Conservation (phyloP, 2,797 vertebrate species). For the Anguilla obscura region DNA sequence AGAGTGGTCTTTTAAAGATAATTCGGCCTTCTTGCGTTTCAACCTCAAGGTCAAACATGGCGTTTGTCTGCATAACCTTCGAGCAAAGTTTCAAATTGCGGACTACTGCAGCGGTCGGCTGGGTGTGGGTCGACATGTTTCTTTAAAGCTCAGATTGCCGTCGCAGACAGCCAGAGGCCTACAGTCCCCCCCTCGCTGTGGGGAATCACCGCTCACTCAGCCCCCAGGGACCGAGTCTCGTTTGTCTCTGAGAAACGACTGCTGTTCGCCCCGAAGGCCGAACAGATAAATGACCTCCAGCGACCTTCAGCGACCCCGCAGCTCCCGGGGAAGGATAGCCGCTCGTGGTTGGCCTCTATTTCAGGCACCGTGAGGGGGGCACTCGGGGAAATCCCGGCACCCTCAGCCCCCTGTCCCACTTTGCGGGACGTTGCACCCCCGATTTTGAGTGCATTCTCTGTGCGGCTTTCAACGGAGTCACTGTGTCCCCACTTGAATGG, state of each 20-base stretch:
- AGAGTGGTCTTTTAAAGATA: background rate
- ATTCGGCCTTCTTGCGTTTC: background rate
- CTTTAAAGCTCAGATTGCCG: background rate
- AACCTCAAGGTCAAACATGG: background rate
- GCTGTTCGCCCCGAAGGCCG: conserved; percentile 15
- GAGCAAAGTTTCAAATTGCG: background rate
- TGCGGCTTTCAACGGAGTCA: background rate
- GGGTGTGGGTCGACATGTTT: conserved; percentile 8
- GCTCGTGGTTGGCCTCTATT: background rate
- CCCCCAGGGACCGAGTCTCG: background rate
- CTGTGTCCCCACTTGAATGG: no score
- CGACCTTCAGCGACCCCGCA: background rate
- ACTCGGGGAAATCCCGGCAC: background rate
- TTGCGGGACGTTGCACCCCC: background rate
- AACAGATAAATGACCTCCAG: conserved; percentile 22
- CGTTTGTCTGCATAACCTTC: background rate
- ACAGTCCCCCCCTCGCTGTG: background rate
- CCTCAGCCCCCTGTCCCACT: background rate
- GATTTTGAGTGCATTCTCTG: background rate
- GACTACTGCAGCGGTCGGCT: background rate
- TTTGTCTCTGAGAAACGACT: conserved; percentile 10
- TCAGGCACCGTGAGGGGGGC: background rate
- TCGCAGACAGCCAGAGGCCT: background rate
- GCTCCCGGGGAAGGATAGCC: background rate
- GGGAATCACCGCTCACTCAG: background rate